Base-by-base conservation (phyloP, 2,797 vertebrate genomes). In the Esox masquinongy region DNA sequence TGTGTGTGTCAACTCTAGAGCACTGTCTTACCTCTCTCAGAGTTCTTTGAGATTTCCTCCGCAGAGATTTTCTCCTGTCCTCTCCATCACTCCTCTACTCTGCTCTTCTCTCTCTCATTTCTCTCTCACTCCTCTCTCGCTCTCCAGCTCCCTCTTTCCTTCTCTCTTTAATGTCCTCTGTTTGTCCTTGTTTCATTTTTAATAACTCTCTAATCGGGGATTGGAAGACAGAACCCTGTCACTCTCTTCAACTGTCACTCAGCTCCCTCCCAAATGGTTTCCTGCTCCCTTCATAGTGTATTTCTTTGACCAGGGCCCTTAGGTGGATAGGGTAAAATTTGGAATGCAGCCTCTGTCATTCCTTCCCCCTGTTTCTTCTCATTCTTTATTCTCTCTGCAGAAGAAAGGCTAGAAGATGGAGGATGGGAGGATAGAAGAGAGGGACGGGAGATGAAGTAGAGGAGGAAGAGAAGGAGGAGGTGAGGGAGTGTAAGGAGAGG, bases 151-250 rank as follows among this genome's bases (percentile, higher is more conserved):
- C 36, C 36, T 39, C 36, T 39, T 39, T 53, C 15, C 19, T 4
- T 53, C 50, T 53, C 68, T 61, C 59, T 34, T 50, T 66, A 74
- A 79, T 26, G 59, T 63, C 56, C n/a, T 61, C 59, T 24, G 59
- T 24, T 12, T 63, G 59, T 63, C 59, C 59, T 63, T 26, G 59
- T 61, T 61, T 24, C 59, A 24, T 26, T 9, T n/a, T 24, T n/a
- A 61, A 61, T 61, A 61, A 24, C n/a, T 61, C 59, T 61, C 59
- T 61, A 61, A 61, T 61, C 59, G 12, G 59, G 59, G 59, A 29
- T 24, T 26, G 56, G 59, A 26, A 26, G 59, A 63, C 22, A 53
- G 17, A 19, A 53, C 50, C 50, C 50, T 53, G 17, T 19, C 50
- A 53, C 4, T 53, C 4, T 53, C 16, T 19, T 19, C 4, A 19